A percentile compares a stretch with the other conserved stretches of the same genome.
These are phyloP conservation scores for Oophaga pumilio DNA, from an alignment of 2,113 vertebrate genomes.

Conservation along the genomic window DNA sequence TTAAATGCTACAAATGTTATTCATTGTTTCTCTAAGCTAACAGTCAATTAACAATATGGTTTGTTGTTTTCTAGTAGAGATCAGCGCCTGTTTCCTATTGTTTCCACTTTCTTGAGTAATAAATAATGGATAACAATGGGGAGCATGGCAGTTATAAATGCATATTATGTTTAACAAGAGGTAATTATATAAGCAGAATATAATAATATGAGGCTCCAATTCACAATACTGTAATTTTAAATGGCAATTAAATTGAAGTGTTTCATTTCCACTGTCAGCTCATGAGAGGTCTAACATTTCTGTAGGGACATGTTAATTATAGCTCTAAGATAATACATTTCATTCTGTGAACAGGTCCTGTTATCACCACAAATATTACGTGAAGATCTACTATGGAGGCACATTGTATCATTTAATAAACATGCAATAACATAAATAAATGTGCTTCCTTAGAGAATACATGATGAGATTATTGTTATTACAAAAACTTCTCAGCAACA, in stretches of 20 bases:
- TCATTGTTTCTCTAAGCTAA: neutral
- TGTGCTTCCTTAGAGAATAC: constrained; percentile 1
- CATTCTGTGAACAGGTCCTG: constrained; percentile 20
- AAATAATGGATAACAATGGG: constrained; percentile 66
- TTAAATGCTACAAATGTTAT: neutral
- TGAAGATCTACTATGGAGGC: neutral
- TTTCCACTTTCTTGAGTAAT: constrained; percentile 63
- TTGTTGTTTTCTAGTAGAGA: neutral
- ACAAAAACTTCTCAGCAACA: constrained; percentile 16
- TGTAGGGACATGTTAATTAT: constrained; percentile 52
- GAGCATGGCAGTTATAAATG: constrained; percentile 67
- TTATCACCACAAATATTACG: constrained; percentile 14
- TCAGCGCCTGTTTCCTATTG: constrained; percentile 44
- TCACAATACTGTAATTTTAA: constrained; percentile 72
- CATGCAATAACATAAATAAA: constrained; percentile 35
- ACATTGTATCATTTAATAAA: constrained; percentile 28
- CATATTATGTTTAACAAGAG: constrained; percentile 69
- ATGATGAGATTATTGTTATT: constrained; percentile 39
- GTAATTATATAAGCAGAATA: constrained; percentile 71
- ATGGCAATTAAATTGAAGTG: constrained; percentile 77
- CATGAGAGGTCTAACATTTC: constrained; percentile 74
- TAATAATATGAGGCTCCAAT: constrained; percentile 71
- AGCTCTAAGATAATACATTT: constrained; percentile 23
- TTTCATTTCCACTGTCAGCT: constrained; percentile 78
- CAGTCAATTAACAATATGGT: neutral